Evolutionary conservation across 2,113 vertebrate species (phyloP), one percentile per base, ranked within the genome.

Genomic region (Cyphotilapia sp.): DNA sequence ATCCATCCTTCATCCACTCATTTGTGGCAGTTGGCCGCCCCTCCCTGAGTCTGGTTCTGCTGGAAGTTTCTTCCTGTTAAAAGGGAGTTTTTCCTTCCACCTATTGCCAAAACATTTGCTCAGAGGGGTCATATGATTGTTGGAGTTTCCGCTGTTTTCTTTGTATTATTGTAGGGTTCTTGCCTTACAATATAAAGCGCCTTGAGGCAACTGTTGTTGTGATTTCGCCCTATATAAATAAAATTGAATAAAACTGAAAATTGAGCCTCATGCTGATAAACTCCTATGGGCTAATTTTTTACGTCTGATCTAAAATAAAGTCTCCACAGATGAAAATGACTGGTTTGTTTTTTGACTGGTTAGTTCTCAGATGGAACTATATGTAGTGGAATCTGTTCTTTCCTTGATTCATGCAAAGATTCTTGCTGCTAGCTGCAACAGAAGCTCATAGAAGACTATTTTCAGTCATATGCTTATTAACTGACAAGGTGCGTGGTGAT

Each of bases 271-370:
- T 42, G 38, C n/a, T 42, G 5, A 71, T 42, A 42, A 42, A 71
- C 35, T 71, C 38, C 12, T 71, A 16, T 16, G n/a, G 10, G 0
- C 19, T 38, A 8, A 22, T 69, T 22, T 38, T 16, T 42, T 16
- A 42, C 0, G 0, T 24, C 13, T 42, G 3, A 42, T 16, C 35
- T 42, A 71, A 42, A 42, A 24, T 71, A 71, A 71, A 24, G n/a
- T 69, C 63, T 69, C 11, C 63, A 22, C 63, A 6, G 35, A 69
- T 69, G 63, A 40, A 40, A 22, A 40, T 9, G 35, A 69, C 35
- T 42, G 66, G 3, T 8, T 13, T 1, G 4, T 22, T 24, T 40
- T 42, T 22, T 61, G 57, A 61, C 0, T 33, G 59, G 0, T 63
- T 63, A 22, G 35, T 42, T 71, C 61, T 38, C 33, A 40, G 63